These are phyloP conservation scores for Dendrocopos noguchii DNA, from an alignment of 2,113 vertebrate species.

Conservation along the genomic window DNA sequence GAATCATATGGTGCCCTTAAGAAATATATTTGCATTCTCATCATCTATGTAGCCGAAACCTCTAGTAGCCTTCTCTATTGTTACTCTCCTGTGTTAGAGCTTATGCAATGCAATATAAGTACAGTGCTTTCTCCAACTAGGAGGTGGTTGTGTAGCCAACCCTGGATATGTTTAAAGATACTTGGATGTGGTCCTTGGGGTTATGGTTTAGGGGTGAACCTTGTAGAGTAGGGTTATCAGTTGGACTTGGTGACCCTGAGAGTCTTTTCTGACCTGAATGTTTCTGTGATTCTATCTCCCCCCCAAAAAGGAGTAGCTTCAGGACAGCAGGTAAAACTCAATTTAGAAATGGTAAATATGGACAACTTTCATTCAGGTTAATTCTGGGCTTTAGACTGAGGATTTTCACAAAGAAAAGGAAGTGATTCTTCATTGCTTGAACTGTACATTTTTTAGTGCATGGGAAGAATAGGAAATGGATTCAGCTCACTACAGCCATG, in stretches of 20 bases:
- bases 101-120: neutral
- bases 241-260: too few relatives aligned
- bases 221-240: too few relatives aligned
- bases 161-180: too few relatives aligned
- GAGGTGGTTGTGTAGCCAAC: too few relatives aligned
- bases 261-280: too few relatives aligned
- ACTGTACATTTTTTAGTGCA: neutral
- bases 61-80: neutral
- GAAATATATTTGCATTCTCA: neutral
- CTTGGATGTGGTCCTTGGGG: too few relatives aligned
- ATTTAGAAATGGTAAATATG: neutral
- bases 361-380: neutral
- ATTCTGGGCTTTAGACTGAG: neutral
- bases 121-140: neutral
- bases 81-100: neutral
- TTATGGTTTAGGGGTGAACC: too few relatives aligned
- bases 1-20: neutral
- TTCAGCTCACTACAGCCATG: neutral
- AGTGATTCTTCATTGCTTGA: neutral
- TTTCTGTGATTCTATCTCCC: too few relatives aligned
- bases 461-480: neutral
- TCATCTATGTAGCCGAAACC: neutral
- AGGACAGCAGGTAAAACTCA: neutral
- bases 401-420: neutral
- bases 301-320: neutral